Conservation (phyloP, 1,140 invertebrate species). For the Lordiphosa stackelbergi region DNA sequence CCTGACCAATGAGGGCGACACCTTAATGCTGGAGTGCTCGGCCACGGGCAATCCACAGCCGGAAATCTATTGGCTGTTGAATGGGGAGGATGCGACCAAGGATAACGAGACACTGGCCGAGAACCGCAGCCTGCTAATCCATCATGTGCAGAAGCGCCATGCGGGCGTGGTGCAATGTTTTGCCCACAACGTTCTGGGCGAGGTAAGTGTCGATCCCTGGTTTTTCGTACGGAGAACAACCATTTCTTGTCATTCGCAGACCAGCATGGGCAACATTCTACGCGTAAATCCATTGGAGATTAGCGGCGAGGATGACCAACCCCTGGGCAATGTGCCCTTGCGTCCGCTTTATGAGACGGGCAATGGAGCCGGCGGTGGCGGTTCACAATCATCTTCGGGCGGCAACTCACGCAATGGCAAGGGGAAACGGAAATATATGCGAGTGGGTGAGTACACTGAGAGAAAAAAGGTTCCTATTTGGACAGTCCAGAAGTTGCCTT, state of each 20-base stretch:
- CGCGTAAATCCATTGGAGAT: conserved; percentile 87
- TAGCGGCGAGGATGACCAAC: conserved; percentile 77
- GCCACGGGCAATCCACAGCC: conserved; percentile 85
- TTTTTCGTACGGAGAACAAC: background rate
- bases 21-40: conserved; percentile 82
- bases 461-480: no score
- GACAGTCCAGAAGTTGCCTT: no score
- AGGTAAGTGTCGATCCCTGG: conserved; percentile 68
- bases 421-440: conserved; percentile 77
- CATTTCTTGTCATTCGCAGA: conserved; percentile 30
- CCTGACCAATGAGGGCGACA: conserved; percentile 82
- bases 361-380: conserved; percentile 16
- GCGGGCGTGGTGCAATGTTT: conserved; percentile 94
- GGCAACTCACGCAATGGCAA: conserved; percentile 69
- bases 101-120: conserved; percentile 79
- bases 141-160: conserved; percentile 79
- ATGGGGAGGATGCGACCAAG: conserved; percentile 83
- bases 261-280: conserved; percentile 81
- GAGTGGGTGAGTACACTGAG: conserved; percentile 74
- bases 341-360: conserved; percentile 36
- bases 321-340: conserved; percentile 64
- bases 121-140: conserved; percentile 81
- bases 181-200: conserved; percentile 88
- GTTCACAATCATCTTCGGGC: conserved; percentile 13
- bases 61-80: conserved; percentile 88